Percentiles rank a stretch among this genome's conserved stretches.
Evolutionary conservation across 2,113 vertebrate genomes (phyloP).

Genomic region (Paracanthobrama guichenoti): DNA sequence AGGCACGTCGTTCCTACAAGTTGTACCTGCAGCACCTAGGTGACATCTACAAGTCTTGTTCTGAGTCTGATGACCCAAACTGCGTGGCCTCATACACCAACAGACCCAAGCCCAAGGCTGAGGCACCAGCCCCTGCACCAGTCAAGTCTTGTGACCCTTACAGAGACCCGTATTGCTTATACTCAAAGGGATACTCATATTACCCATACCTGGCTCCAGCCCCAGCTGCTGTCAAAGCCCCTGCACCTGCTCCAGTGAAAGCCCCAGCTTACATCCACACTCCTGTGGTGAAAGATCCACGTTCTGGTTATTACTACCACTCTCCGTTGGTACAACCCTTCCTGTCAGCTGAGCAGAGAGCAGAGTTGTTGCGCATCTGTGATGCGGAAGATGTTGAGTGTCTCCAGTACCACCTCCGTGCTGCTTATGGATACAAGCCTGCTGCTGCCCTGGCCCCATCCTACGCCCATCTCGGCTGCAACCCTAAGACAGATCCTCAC

Average conservation of each 20-base stretch:
- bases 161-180: conserved; percentile 74
- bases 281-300: conserved; percentile 62
- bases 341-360: conserved; percentile 74
- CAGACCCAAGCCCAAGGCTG: conserved; percentile 62
- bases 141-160: conserved; percentile 76
- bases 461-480: conserved; percentile 75
- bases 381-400: conserved; percentile 75
- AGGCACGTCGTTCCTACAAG: conserved; percentile 75
- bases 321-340: conserved; percentile 63
- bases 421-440: conserved; percentile 69
- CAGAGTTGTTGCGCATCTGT: conserved; percentile 77
- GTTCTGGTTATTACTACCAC: conserved; percentile 69
- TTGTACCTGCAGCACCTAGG: conserved; percentile 74
- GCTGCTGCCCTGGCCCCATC: conserved; percentile 67
- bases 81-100: conserved; percentile 70
- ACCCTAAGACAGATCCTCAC: conserved; percentile 73
- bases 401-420: conserved; percentile 78
- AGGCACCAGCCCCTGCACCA: conserved; percentile 69
- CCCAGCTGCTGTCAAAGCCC: conserved; percentile 37
- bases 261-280: conserved; percentile 67
- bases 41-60: conserved; percentile 78
- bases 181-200: conserved; percentile 66
- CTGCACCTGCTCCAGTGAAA: conserved; percentile 66
- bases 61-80: conserved; percentile 71
- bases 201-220: conserved; percentile 70